Evolutionary conservation across 2,888 invertebrate species (phyloP).

Genomic region (Emmelina monodactyla): DNA sequence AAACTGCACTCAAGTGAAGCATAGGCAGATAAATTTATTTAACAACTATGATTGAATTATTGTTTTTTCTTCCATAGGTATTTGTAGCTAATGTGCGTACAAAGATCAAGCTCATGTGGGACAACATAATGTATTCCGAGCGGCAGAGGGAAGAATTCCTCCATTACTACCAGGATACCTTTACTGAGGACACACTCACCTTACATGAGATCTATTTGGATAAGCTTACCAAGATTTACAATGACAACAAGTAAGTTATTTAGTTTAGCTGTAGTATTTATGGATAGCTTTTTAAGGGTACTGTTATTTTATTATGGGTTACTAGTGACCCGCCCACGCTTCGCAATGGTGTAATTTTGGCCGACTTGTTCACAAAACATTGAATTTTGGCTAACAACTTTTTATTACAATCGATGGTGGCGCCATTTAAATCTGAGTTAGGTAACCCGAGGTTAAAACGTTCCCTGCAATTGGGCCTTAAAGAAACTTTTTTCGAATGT

Average conservation of each 20-base stretch:
- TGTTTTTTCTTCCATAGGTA: conserved; percentile 28
- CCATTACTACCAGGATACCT: conserved; percentile 72
- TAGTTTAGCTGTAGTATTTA: conserved; percentile 2
- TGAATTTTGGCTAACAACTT: too few species aligned
- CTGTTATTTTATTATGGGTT: too few species aligned
- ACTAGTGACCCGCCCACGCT: too few species aligned
- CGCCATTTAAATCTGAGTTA: too few species aligned
- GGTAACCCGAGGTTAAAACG: too few species aligned
- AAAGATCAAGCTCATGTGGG: conserved; percentile 80
- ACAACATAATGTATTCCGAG: conserved; percentile 74
- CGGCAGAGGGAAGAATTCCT: conserved; percentile 68
- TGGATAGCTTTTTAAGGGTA: too few species aligned
- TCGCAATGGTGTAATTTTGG: too few species aligned
- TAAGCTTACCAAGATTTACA: conserved; percentile 71
- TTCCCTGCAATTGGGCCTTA: too few species aligned
- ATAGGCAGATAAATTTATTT: background rate
- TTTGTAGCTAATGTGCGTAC: conserved; percentile 73
- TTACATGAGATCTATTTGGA: conserved; percentile 81
- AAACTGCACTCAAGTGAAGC: too few species aligned
- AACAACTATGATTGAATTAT: background rate
- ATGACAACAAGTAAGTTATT: conserved; percentile 65
- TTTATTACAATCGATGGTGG: too few species aligned
- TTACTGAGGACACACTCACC: conserved; percentile 80
- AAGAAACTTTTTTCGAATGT: too few species aligned
- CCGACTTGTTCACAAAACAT: too few species aligned